A percentile compares a stretch with the other conserved stretches of the same genome.
These are phyloP conservation scores for Stegophylla sp. DNA, from an alignment of 2,888 invertebrate genomes.

Conservation along the genomic window DNA sequence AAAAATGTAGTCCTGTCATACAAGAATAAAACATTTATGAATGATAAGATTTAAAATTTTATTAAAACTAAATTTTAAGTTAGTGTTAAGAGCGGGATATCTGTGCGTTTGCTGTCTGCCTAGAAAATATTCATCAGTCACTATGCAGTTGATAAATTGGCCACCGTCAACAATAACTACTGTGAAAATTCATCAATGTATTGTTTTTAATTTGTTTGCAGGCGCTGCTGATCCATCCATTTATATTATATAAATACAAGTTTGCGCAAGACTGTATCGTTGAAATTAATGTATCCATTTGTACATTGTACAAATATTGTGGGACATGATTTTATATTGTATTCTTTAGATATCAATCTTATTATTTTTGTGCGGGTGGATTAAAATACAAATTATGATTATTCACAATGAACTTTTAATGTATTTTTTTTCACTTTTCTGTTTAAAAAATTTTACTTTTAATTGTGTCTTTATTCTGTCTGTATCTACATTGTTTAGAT, in stretches of 20 bases:
- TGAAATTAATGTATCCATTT: constrained; percentile 55
- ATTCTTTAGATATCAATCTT: constrained; percentile 43
- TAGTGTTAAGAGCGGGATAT: constrained; percentile 27
- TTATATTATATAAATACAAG: constrained; percentile 59
- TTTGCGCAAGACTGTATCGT: constrained; percentile 55
- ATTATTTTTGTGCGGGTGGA: constrained; percentile 42
- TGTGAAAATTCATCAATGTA: constrained; percentile 55
- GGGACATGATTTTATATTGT: constrained; percentile 41
- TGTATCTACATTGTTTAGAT: constrained; percentile 36
- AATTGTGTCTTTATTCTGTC: constrained; percentile 18
- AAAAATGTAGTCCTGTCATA: too few relatives aligned
- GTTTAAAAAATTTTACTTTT: constrained; percentile 39
- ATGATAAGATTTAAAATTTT: neutral
- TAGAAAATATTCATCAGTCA: constrained; percentile 49
- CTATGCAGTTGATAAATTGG: constrained; percentile 46
- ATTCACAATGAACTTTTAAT: constrained; percentile 30
- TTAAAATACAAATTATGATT: constrained; percentile 36
- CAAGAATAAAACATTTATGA: neutral
- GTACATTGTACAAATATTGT: constrained; percentile 48
- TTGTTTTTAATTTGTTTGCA: constrained; percentile 59
- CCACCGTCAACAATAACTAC: constrained; percentile 52
- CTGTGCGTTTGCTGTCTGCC: constrained; percentile 48
- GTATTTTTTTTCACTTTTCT: constrained; percentile 46
- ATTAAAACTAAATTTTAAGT: constrained; percentile 16
- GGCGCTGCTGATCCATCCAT: constrained; percentile 58